Evolutionary conservation across 2,888 invertebrate species (phyloP).

Genomic region (Cosmia trapezina): DNA sequence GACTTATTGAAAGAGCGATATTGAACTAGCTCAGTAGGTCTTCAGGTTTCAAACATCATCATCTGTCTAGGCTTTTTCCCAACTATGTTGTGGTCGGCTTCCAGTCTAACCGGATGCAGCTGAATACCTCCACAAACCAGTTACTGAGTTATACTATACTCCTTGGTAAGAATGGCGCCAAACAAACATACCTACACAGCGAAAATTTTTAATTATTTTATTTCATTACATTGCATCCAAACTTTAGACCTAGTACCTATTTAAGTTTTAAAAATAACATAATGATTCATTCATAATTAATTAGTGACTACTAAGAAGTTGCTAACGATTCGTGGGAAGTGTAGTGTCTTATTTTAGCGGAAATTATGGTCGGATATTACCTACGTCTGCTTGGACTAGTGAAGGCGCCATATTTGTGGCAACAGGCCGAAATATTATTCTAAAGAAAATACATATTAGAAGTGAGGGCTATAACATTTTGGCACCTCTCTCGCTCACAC

Average conservation of each 20-base stretch:
- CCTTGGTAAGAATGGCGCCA: too few relatives aligned
- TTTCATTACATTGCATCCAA: too few relatives aligned
- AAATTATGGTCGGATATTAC: slow-evolving; percentile 2
- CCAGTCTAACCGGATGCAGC: too few relatives aligned
- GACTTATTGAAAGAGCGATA: background rate
- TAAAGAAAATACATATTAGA: too few relatives aligned
- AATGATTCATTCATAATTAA: background rate
- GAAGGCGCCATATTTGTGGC: background rate
- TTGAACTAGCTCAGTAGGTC: background rate
- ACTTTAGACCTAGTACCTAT: too few relatives aligned
- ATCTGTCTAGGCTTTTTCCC: too few relatives aligned
- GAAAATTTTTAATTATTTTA: background rate
- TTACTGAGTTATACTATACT: too few relatives aligned
- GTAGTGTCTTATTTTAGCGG: background rate
- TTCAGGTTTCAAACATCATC: background rate
- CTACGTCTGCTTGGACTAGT: background rate
- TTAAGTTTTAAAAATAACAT: background rate
- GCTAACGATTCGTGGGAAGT: slow-evolving; percentile 5
- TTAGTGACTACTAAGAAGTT: background rate
- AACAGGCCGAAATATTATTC: too few relatives aligned
- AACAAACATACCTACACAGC: background rate
- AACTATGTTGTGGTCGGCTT: too few relatives aligned
- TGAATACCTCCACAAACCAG: too few relatives aligned
- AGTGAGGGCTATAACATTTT: too few relatives aligned
- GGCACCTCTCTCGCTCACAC: too few relatives aligned